phyloP scores from a whole-genome alignment of 2,113 vertebrate genomes.

The Brienomyrus longianalis region DNA sequence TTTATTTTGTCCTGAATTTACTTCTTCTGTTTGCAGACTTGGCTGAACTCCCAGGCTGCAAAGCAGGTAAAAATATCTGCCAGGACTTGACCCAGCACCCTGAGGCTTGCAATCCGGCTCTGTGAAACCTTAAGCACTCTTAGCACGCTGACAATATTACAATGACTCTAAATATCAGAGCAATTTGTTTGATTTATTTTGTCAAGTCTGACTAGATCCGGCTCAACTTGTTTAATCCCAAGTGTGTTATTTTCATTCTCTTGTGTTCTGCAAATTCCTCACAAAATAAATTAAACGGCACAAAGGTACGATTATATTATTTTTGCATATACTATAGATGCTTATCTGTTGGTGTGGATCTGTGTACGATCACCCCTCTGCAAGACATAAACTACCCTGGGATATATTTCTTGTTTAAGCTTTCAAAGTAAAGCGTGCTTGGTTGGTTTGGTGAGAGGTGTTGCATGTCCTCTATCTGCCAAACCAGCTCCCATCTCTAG shows the following conservation, averaged over 20 bases:
- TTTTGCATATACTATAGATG: neutral
- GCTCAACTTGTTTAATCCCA: constrained; percentile 29
- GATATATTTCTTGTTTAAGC: neutral
- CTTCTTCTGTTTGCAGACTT: constrained; percentile 31
- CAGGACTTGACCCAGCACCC: constrained; percentile 45
- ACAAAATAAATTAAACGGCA: neutral
- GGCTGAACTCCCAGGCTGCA: constrained; percentile 34
- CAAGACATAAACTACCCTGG: neutral
- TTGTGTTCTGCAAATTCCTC: neutral
- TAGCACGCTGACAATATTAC: constrained; percentile 40
- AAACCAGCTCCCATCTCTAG: neutral
- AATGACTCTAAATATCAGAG: constrained; percentile 30
- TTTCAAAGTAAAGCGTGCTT: neutral
- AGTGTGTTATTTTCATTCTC: neutral
- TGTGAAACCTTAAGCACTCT: constrained; percentile 42
- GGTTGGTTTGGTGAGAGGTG: neutral
- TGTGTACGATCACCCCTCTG: neutral
- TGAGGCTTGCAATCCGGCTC: constrained; percentile 32
- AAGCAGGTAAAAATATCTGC: constrained; percentile 34
- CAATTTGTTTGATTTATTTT: constrained; percentile 41
- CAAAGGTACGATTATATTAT: neutral
- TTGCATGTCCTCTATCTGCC: neutral
- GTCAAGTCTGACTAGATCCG: constrained; percentile 23
- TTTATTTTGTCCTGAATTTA: constrained; percentile 33
- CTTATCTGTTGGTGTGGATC: neutral